These are phyloP conservation scores for Julus scanicus DNA, from an alignment of 2,888 invertebrate species.

Conservation along the genomic window DNA sequence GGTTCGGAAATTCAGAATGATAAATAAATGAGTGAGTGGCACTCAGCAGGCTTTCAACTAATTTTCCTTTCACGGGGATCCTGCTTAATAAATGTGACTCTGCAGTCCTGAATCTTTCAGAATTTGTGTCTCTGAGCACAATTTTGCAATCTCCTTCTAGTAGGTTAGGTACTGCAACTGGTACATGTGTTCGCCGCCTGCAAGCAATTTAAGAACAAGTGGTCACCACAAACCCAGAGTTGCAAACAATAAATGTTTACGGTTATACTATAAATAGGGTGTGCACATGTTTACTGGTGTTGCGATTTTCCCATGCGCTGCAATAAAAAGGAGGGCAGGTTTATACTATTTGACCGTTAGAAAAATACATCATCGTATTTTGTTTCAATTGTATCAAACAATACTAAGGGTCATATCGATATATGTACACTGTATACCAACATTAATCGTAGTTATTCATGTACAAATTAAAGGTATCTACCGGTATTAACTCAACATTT, in stretches of 20 bases:
- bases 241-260: neutral
- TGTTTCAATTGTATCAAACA: too few species aligned
- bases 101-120: neutral
- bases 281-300: neutral
- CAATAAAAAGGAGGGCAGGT: neutral
- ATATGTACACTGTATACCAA: too few species aligned
- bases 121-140: neutral
- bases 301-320: neutral
- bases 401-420: too few species aligned
- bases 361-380: too few species aligned
- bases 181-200: neutral
- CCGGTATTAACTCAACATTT: too few species aligned
- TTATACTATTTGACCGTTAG: too few species aligned
- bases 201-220: neutral
- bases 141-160: neutral
- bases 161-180: neutral
- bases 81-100: neutral
- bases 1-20: slow-evolving; percentile 13
- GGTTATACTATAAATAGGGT: neutral
- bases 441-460: too few species aligned
- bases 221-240: neutral
- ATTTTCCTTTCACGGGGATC: neutral
- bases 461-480: too few species aligned
- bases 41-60: neutral
- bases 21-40: neutral